A percentile compares a stretch with the other conserved stretches of the same genome.
Conservation (phyloP, 2,888 invertebrate species). For the Microplitis manilae region DNA sequence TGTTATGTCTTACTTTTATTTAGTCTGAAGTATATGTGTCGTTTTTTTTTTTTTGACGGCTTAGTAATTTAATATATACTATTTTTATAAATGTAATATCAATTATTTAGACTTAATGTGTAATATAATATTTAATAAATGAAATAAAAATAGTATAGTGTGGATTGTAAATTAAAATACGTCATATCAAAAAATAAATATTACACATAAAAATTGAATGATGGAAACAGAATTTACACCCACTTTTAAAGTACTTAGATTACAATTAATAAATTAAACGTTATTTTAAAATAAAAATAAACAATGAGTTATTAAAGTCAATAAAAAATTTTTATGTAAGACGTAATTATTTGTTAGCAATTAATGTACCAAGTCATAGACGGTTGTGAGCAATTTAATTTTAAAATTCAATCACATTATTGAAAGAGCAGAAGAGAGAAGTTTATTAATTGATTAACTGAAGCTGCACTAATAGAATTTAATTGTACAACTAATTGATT, state of each 20-base stretch:
- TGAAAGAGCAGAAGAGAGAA: too few species aligned
- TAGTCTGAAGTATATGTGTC: background rate
- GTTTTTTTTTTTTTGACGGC: background rate
- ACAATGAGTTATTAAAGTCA: too few species aligned
- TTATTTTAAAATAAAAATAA: too few species aligned
- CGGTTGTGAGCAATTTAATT: background rate
- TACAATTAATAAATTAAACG: background rate
- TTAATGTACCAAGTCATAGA: background rate
- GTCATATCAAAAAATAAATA: background rate
- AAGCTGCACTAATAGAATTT: background rate
- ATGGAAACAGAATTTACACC: background rate
- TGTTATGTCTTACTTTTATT: background rate
- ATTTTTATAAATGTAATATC: background rate
- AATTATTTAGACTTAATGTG: background rate
- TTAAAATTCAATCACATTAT: background rate
- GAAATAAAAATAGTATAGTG: background rate
- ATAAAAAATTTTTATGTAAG: too few species aligned
- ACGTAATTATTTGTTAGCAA: background rate
- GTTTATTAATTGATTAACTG: background rate
- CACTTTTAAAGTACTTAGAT: background rate
- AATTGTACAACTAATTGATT: background rate
- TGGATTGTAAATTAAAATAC: background rate
- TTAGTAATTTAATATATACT: background rate
- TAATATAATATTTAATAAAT: background rate
- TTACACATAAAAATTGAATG: background rate